Evolutionary conservation across 2,797 vertebrate genomes (phyloP), one percentile per base, ranked within the genome.

Genomic region (Sebastiscus albofasciatus): DNA sequence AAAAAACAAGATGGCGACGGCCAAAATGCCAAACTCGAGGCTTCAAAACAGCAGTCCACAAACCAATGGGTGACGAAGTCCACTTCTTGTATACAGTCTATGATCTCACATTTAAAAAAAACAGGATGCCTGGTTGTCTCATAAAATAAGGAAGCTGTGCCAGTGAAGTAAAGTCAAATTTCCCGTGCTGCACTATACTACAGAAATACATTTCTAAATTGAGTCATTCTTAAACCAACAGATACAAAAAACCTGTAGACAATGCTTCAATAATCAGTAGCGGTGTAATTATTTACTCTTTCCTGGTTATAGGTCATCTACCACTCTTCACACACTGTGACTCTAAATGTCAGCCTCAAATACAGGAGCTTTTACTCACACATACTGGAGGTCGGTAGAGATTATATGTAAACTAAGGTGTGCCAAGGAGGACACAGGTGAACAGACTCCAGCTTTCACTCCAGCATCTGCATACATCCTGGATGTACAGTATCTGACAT

Each of bases 351-450:
- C 69, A 62, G 13, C 12, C 34, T 42, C n/a, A 8, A 67, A 29
- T 1, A 10, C 49, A 67, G 6, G 20, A 67, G 67, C 56, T 74
- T 72, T 75, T 16, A 72, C 39, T 69, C 24, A 33, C 22, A 46
- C 13, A 59, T 6, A 49, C 11, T 36, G 42, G 22, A 75, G 26
- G 10, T 11, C 3, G 64, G 8, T 1, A 61, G 36, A 72, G 12
- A n/a, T 46, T 22, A 34, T 27, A 9, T 66, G 66, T 59, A 75
- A 77, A 79, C 62, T 33, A 66, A 79, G 75, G 83, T 42, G 80
- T 83, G 71, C 52, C 60, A 6, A 36, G 29, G 26, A 68, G 18
- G 26, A 65, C 4, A 68, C 26, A 46, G 20, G 6, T 36, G 13
- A 72, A 60, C 14, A 60, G 46, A 76, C 24, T 69, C 10, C 27